These are phyloP conservation scores for Machimus rusticus DNA, from an alignment of 2,888 invertebrate genomes.

Conservation along the genomic window DNA sequence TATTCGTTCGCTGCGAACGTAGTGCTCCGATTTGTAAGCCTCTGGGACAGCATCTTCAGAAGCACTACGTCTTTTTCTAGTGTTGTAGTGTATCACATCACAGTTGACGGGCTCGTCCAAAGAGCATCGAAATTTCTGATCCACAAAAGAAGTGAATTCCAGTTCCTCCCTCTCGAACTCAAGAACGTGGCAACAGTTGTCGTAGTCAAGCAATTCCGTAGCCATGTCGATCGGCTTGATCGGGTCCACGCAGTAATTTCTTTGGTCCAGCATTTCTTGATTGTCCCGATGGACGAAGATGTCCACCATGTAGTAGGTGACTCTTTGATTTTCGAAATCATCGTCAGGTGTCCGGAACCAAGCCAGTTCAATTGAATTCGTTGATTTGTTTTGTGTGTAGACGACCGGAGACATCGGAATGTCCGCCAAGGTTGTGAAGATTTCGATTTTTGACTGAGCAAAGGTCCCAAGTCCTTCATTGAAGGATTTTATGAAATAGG, in stretches of 20 bases:
- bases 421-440: constrained; percentile 66
- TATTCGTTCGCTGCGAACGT: background rate
- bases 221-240: constrained; percentile 43
- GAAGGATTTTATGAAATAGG: constrained; percentile 75
- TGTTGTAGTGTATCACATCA: background rate
- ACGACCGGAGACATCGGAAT: constrained; percentile 62
- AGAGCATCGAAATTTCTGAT: constrained; percentile 52
- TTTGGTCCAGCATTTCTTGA: constrained; percentile 60
- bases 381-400: constrained; percentile 54
- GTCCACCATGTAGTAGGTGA: constrained; percentile 59
- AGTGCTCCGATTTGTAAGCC: constrained; percentile 11
- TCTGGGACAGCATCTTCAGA: background rate
- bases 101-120: constrained; percentile 52
- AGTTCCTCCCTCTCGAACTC: constrained; percentile 52
- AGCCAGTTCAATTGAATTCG: constrained; percentile 61
- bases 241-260: constrained; percentile 66
- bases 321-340: constrained; percentile 53
- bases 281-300: constrained; percentile 58
- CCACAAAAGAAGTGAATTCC: constrained; percentile 51
- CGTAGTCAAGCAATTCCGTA: constrained; percentile 51
- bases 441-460: constrained; percentile 27
- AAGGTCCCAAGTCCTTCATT: constrained; percentile 64
- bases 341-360: constrained; percentile 71
- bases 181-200: constrained; percentile 54
- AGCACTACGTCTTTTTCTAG: background rate